A percentile compares a stretch with the other conserved stretches of the same genome.
These are phyloP conservation scores for Cyclargus thomasi DNA, from an alignment of 1,140 invertebrate species.

Conservation along the genomic window DNA sequence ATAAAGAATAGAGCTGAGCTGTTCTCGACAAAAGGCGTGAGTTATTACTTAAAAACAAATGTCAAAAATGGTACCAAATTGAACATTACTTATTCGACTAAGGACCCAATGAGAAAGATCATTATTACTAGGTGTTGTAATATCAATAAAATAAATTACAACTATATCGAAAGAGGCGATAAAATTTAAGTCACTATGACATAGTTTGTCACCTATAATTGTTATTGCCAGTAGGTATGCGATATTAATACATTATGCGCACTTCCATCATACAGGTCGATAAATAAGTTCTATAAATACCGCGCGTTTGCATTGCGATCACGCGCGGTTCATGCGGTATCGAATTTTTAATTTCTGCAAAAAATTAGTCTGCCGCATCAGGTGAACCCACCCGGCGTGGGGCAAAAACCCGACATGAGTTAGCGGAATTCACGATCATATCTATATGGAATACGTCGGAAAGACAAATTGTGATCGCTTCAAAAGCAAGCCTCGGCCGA, in stretches of 20 bases:
- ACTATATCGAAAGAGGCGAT: neutral
- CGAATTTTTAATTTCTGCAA: constrained; percentile 60
- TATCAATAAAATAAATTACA: neutral
- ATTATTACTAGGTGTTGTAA: no score
- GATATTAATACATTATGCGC: neutral
- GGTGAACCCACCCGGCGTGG: constrained; percentile 56
- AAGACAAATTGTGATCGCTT: constrained; percentile 69
- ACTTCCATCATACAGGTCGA: neutral
- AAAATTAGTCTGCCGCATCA: constrained; percentile 51
- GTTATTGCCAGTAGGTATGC: neutral
- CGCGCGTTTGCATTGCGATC: constrained; percentile 34
- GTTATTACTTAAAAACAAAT: no score
- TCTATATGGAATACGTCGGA: constrained; percentile 62
- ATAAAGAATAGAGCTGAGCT: no score
- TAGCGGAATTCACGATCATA: constrained; percentile 67
- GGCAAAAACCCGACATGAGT: constrained; percentile 61
- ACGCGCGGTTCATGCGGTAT: constrained; percentile 49
- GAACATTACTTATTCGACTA: no score
- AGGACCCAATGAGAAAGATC: no score
- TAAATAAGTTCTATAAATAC: constrained; percentile 10
- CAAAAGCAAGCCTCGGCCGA: constrained; percentile 50
- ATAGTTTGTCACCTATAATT: neutral
- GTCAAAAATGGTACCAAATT: no score
- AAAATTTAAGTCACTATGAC: neutral
- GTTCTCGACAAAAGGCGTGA: no score